Conservation (phyloP, 2,797 vertebrate species). For the Siniperca obscura region DNA sequence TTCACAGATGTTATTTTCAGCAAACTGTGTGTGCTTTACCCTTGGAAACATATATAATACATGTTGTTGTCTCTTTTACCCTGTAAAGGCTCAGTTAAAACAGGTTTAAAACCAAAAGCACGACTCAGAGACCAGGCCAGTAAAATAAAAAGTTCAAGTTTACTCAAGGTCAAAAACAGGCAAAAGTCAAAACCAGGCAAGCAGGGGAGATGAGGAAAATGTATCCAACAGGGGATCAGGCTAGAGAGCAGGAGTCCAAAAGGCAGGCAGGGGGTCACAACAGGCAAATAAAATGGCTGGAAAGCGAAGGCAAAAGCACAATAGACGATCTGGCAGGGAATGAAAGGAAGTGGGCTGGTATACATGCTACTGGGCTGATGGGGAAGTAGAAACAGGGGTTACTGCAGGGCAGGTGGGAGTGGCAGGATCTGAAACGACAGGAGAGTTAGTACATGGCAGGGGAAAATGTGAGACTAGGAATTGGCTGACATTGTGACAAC, state of each 20-base stretch:
- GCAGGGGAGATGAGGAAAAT: background rate
- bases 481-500: conserved; percentile 10
- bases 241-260: background rate
- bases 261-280: background rate
- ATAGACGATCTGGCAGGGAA: background rate
- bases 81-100: conserved; percentile 33
- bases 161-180: background rate
- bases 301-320: background rate
- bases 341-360: background rate
- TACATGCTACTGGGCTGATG: background rate
- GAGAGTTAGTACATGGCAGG: background rate
- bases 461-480: conserved; percentile 4
- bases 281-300: conserved; percentile 6
- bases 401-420: background rate
- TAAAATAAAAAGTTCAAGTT: conserved; percentile 19
- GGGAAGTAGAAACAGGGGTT: background rate
- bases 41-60: conserved; percentile 30
- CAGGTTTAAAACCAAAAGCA: conserved; percentile 15
- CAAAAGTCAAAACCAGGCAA: conserved; percentile 1
- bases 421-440: background rate
- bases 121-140: background rate
- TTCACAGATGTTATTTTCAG: conserved; percentile 38
- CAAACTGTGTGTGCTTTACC: conserved; percentile 21
- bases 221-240: background rate
- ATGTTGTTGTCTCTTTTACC: conserved; percentile 31